Conservation (phyloP, 2,888 invertebrate genomes). For the Minunthozetes semirufus region DNA sequence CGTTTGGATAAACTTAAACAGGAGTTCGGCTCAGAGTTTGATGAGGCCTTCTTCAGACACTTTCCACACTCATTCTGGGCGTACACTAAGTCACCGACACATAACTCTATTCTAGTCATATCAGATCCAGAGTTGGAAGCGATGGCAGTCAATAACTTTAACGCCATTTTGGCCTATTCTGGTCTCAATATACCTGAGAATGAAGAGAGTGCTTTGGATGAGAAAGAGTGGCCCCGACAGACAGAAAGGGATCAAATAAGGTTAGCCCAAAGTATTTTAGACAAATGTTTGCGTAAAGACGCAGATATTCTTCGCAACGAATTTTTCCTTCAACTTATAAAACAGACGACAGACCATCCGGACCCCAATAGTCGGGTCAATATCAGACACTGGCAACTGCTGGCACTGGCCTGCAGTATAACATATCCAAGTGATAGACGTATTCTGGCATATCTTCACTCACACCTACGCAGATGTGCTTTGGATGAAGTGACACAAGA, state of each 20-base stretch:
- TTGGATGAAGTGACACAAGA: conserved; percentile 83
- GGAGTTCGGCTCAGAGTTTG: conserved; percentile 33
- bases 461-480: conserved; percentile 80
- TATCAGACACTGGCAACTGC: conserved; percentile 82
- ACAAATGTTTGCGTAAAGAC: conserved; percentile 83
- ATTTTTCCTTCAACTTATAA: conserved; percentile 81
- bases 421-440: conserved; percentile 78
- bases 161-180: conserved; percentile 78
- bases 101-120: conserved; percentile 74
- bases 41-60: conserved; percentile 35
- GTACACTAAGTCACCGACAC: conserved; percentile 70
- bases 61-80: conserved; percentile 59
- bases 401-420: conserved; percentile 70
- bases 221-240: conserved; percentile 28
- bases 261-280: conserved; percentile 79
- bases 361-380: conserved; percentile 81
- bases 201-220: conserved; percentile 17
- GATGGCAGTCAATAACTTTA: conserved; percentile 77
- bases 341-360: conserved; percentile 69
- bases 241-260: conserved; percentile 76
- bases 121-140: conserved; percentile 75
- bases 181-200: conserved; percentile 54
- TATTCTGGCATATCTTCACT: conserved; percentile 74
- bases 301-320: conserved; percentile 67
- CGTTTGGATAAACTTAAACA: conserved; percentile 40